A percentile compares a stretch with the other conserved stretches of the same genome.
Conservation (phyloP, 1,140 invertebrate genomes). For the Solen grandis region DNA sequence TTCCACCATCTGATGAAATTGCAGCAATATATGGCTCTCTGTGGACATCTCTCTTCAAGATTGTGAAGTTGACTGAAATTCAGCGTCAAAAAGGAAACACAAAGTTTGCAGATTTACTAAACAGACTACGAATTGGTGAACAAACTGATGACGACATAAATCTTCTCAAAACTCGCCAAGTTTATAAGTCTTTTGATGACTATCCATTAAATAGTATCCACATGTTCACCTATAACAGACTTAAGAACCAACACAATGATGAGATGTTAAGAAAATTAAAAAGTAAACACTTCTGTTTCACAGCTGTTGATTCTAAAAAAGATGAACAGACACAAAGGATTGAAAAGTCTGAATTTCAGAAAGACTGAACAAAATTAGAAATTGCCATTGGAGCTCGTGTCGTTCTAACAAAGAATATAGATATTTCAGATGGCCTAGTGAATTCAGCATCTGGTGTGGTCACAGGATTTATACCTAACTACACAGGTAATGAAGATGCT, state of each 20-base stretch:
- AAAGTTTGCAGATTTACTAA: conserved; percentile 21
- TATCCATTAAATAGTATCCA: background rate
- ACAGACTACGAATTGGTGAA: background rate
- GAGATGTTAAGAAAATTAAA: conserved; percentile 14
- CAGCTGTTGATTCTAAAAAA: conserved; percentile 2
- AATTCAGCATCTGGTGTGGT: conserved; percentile 6
- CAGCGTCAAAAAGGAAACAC: conserved; percentile 20
- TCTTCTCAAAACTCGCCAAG: conserved; percentile 4
- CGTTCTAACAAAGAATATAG: conserved; percentile 12
- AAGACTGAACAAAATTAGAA: no score
- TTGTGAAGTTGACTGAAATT: conserved; percentile 19
- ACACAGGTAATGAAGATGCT: background rate
- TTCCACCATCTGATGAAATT: conserved; percentile 15
- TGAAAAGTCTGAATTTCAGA: background rate
- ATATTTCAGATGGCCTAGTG: conserved; percentile 5
- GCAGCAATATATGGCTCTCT: no score
- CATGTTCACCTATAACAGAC: conserved; percentile 28
- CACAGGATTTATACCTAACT: conserved; percentile 2
- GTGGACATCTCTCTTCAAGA: conserved; percentile 8
- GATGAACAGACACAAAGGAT: conserved; percentile 1
- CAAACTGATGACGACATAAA: conserved; percentile 21
- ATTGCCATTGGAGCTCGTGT: no score
- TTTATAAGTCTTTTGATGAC: conserved; percentile 3
- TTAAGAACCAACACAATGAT: conserved; percentile 24
- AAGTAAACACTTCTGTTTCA: conserved; percentile 8